Evolutionary conservation across 1,140 invertebrate species (phyloP), one percentile per base, ranked within the genome.

Genomic region (Drosophila simulans): DNA sequence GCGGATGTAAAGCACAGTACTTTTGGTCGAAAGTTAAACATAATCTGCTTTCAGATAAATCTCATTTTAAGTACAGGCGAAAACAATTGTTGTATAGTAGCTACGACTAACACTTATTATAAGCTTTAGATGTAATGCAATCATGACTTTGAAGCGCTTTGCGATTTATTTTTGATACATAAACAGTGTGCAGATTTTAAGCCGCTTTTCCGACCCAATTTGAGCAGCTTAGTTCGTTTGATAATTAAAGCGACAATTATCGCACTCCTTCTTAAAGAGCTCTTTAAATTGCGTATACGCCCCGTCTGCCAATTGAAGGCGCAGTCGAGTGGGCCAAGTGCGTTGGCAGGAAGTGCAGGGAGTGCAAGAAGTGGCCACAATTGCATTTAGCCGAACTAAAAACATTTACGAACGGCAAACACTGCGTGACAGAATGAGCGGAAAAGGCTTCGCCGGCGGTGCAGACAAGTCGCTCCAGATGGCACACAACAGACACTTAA

Each of bases 361-460:
- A 57, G 52, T 57, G 52, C 58, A 13, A 20, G 64, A 68, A 69
- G 49, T 70, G 64, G 64, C 66, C 66, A 70, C 66, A 70, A 70
- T 69, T 70, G 66, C 66, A 70, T 70, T 70, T 69, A 70, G 64
- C 43, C 63, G 27, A 70, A 69, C 66, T 70, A 25, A 69, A 70
- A 70, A 70, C 64, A 69, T 70, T 70, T 70, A 34, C 63, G 51
- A 56, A 27, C 34, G 66, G 63, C 64, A 70, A 70, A 68, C 62
- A 68, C 15, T 48, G 46, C 46, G 37, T 68, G 64, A 53, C 64
- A 68, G 64, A 25, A 65, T 46, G 46, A 31, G 46, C 51, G 49
- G 66, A 48, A 39, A 46, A 68, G 63, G 40, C 25, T 52, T 25
- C 63, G 27, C 27, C 45, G 59, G 48, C 49, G 40, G 22, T 68